A percentile compares a stretch with the other conserved stretches of the same genome.
Evolutionary conservation across 2,888 invertebrate genomes (phyloP).

Genomic region (Hypena proboscidalis): DNA sequence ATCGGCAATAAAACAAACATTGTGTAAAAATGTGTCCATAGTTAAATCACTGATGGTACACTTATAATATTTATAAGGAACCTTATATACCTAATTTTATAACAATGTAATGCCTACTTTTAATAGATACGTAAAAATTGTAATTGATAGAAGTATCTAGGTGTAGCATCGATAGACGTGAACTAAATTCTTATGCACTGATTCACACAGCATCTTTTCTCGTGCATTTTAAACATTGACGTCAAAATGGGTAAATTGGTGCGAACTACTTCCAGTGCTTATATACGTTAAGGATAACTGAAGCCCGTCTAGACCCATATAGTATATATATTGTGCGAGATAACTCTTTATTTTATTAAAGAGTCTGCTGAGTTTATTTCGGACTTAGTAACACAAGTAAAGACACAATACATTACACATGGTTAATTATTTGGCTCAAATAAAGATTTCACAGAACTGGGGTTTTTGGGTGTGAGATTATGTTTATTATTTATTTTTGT

Average conservation of each 20-base stretch:
- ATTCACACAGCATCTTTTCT: constrained; percentile 55
- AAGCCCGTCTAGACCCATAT: constrained; percentile 25
- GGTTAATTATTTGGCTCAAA: no score
- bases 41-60: constrained; percentile 51
- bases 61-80: constrained; percentile 21
- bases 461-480: no score
- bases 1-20: constrained; percentile 47
- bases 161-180: constrained; percentile 29
- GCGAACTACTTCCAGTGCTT: constrained; percentile 46
- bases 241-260: constrained; percentile 58
- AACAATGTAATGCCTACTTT: neutral
- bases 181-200: constrained; percentile 53
- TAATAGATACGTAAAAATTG: neutral
- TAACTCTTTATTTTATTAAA: no score
- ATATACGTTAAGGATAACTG: constrained; percentile 48
- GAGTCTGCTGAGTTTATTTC: no score
- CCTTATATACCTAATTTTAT: constrained; percentile 6
- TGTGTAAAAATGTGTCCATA: constrained; percentile 57
- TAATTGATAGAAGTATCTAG: constrained; percentile 16
- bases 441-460: no score
- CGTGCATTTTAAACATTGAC: constrained; percentile 66
- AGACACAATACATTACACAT: no score
- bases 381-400: no score
- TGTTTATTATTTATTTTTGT: no score
- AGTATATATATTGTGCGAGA: constrained; percentile 6